These are phyloP conservation scores for Sinocyclocheilus anshuiensis DNA, from an alignment of 2,113 vertebrate genomes.

Conservation along the genomic window DNA sequence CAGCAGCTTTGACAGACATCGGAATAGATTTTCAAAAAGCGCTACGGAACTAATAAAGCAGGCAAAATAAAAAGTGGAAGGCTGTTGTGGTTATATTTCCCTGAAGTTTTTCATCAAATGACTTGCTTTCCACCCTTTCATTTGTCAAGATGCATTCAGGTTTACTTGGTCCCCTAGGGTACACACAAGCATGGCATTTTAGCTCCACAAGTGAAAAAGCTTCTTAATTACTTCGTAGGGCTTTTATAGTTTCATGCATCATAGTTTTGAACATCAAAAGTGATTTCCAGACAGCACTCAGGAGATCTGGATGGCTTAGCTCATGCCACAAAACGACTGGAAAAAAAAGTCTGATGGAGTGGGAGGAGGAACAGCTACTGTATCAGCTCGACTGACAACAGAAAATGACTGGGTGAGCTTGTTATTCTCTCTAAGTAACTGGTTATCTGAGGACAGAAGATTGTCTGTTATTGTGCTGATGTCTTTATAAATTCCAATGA, in stretches of 20 bases:
- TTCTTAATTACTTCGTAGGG: conserved; percentile 67
- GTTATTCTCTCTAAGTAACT: conserved; percentile 24
- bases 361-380: conserved; percentile 17
- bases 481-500: conserved; percentile 6
- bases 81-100: conserved; percentile 65
- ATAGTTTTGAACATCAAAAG: conserved; percentile 46
- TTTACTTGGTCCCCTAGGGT: conserved; percentile 60
- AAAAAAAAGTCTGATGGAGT: conserved; percentile 19
- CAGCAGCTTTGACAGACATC: conserved; percentile 30
- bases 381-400: conserved; percentile 8
- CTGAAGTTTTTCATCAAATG: conserved; percentile 61
- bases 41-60: conserved; percentile 50
- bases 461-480: not conserved
- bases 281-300: conserved; percentile 47
- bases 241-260: conserved; percentile 58
- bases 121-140: conserved; percentile 58
- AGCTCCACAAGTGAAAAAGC: conserved; percentile 60
- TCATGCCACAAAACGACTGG: conserved; percentile 14
- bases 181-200: conserved; percentile 55
- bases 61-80: conserved; percentile 63
- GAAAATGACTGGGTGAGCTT: not conserved
- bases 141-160: conserved; percentile 66
- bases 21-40: conserved; percentile 16
- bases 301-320: conserved; percentile 17
- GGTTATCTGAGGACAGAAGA: not conserved